Evolutionary conservation across 2,113 vertebrate genomes (phyloP).

Genomic region (Abramis brama): DNA sequence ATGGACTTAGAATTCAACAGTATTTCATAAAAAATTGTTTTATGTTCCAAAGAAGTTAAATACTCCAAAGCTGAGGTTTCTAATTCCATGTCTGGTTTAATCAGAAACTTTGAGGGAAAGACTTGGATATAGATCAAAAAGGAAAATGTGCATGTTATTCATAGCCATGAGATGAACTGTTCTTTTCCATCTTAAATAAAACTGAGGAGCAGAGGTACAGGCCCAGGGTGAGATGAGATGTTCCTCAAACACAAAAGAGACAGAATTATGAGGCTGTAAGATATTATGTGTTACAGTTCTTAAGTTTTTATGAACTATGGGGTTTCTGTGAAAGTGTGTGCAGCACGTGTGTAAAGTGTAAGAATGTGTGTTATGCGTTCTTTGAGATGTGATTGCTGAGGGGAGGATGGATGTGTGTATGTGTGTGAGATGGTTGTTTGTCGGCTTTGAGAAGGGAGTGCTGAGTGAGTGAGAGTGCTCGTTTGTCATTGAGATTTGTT

Average conservation of each 20-base stretch:
- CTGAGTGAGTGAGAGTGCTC: constrained; percentile 37
- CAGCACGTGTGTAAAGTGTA: background rate
- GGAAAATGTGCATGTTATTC: background rate
- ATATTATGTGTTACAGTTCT: constrained; percentile 21
- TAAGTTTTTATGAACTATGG: constrained; percentile 6
- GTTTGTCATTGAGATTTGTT: constrained; percentile 43
- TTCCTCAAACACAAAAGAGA: constrained; percentile 26
- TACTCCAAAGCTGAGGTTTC: background rate
- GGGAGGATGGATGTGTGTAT: constrained; percentile 24
- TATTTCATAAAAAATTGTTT: background rate
- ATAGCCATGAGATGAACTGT: background rate
- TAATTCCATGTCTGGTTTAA: background rate
- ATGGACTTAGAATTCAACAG: background rate
- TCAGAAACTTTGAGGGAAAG: background rate
- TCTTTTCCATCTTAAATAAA: constrained; percentile 11
- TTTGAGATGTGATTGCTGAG: constrained; percentile 3
- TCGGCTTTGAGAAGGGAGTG: constrained; percentile 28
- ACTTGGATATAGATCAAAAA: background rate
- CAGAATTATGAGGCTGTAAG: constrained; percentile 19
- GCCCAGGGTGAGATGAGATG: background rate
- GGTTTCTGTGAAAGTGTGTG: background rate
- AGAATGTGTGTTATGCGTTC: constrained; percentile 3
- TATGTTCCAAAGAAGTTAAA: background rate
- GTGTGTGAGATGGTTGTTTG: constrained; percentile 34
- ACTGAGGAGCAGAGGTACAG: background rate